Base-by-base conservation (phyloP, 2,888 invertebrate genomes). In the Lacanobia wlatinum region DNA sequence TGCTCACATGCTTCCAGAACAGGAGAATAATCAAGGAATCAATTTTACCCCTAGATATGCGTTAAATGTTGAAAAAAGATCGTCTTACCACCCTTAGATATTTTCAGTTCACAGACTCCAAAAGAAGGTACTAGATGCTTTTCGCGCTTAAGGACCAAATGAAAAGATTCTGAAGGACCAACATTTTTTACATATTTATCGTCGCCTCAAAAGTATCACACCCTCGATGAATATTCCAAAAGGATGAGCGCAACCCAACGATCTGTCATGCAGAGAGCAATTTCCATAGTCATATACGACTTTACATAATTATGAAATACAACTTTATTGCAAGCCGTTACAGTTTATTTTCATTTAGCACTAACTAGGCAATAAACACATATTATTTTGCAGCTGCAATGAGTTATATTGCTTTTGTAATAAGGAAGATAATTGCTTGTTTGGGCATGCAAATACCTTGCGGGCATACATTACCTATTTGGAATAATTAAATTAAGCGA, bases 201-300 rank as follows among this genome's bases (percentile, higher is more conserved):
- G 23, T 40, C 34, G 14, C 50, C 52, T 46, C 64, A 56, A 56
- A 61, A 61, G 34, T 66, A 58, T 69, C 73, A 34, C 21, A 70
- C 16, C 18, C 58, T 58, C 78, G 67, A 87, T 87, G 83, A 84
- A 87, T 88, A 84, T 87, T 85, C 74, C 63, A 87, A 82, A 83
- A 83, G 76, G 68, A 68, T 78, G 70, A 68, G 70, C 65, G 71
- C 59, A 79, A 67, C 73, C 53, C 62, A 60, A 58, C 62, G 70
- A 83, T 83, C 77, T 83, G 80, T 80, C 80, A 81, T 63, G 66
- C 38, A 53, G 60, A 55, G 60, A 64, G 55, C 61, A 79, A 79
- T 82, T 84, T 72, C 67, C 76, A 80, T 70, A 69, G 56, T 62
- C 76, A 60, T 70, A 58, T 62, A 68, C 52, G 64, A 62, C 55